Base-by-base conservation (phyloP, 1,140 invertebrate species). In the Drosophila bocki region DNA sequence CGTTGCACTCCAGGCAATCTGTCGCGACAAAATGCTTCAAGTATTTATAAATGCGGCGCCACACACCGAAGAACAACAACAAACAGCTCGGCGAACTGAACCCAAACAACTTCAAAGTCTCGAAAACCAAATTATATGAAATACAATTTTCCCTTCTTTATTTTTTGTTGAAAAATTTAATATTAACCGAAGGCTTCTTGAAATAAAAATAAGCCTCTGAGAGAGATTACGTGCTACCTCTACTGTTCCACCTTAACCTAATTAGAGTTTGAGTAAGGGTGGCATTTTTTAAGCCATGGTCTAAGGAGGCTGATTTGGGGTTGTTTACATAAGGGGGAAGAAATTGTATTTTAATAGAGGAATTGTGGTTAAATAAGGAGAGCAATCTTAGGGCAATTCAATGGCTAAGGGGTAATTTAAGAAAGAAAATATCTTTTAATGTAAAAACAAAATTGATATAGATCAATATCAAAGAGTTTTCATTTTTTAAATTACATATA, bases 21-120 rank as follows among this genome's bases (percentile, higher is more conserved):
- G 67, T 68, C 54, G 74, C 74, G 41, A 57, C 61, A 45, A 62
- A 59, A 51, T 48, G 59, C 53, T 51, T 78, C 64, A 69, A 71
- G 77, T 71, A 72, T 57, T 64, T 64, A 63, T 59, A 68, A 69
- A 78, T 63, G 61, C 67, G 57, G 51, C 60, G 69, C 65, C 62
- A 84, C 70, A 79, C 50, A 53, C 50, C 7, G 13, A 15, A 7
- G 22, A 51, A n/a, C 17, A 22, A 59, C 45, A 70, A 61, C 58
- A 80, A 62, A 57, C 47, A 82, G 32, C 45, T 41, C n/a, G 17
- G 6, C 44, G 33, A 50, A 68, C 61, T 50, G 19, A 50, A 32
- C 57, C 61, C 64, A 37, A 75, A 58, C n/a, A 56, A 79, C 80
- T 77, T 88, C 83, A 88, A 86, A 86, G 83, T 39, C 50, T 54